Base-by-base conservation (phyloP, 2,888 invertebrate genomes). In the Drosophila sordidapex region DNA sequence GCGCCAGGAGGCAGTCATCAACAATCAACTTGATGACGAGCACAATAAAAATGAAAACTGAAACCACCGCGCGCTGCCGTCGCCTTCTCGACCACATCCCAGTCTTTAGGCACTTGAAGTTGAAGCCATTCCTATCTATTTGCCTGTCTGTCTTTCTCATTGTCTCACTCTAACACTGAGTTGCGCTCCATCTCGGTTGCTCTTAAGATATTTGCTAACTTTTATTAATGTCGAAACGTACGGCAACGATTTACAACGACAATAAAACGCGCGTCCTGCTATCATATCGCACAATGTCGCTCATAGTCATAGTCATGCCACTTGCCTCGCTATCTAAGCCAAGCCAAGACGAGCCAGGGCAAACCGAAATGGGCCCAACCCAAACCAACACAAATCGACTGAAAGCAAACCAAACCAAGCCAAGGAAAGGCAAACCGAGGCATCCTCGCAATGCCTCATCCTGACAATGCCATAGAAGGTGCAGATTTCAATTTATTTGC, bases 401-500 rank as follows among this genome's bases (percentile, higher is more conserved):
- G 21, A 38, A 29, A 56, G 56, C 56, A 36, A 56, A 27, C 13
- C 56, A 5, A 57, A 3, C 62, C 54, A 54, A 36, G 18, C 38
- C 49, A 43, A 52, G 40, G 25, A 21, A 48, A 40, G 53, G 77
- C 76, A 69, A 71, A 52, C 60, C 31, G 57, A 65, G 72, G 70
- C 86, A 74, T 76, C 76, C 87, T 73, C 65, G 71, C 69, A 64
- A 49, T 70, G 69, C 63, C 48, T 76, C 73, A 64, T 83, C 84
- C 89, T 87, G 69, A 89, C 89, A 86, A 84, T 85, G 85, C 70
- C 86, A 82, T 81, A 77, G 88, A 87, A 87, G 87, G 87, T 87
- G 90, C 87, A 83, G 90, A 87, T 87, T 88, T 90, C 87, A 90
- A 87, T 87, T 87, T 88, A 88, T 87, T 90, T 89, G 87, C 89